Percentiles rank a stretch among this genome's conserved stretches.
These are phyloP conservation scores for Drosophila falleni DNA, from an alignment of 2,888 invertebrate genomes.

Conservation along the genomic window DNA sequence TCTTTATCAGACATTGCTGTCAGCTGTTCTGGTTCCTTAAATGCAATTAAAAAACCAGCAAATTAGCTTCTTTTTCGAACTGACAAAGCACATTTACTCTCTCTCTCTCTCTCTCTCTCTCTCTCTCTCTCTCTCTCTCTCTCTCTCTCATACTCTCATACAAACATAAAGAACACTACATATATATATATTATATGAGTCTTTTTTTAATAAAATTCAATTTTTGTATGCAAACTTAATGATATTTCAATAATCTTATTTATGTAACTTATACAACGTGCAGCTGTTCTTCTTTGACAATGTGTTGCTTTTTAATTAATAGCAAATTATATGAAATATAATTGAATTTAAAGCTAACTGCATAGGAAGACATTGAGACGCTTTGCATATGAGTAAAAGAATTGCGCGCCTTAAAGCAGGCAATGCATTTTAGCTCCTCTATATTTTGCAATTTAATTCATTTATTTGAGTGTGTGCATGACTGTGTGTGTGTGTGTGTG, in stretches of 20 bases:
- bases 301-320: constrained; percentile 65
- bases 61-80: not conserved
- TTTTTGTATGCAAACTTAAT: not conserved
- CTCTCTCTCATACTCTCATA: not conserved
- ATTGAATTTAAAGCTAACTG: constrained; percentile 43
- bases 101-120: too few species aligned
- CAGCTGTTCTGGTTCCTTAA: constrained; percentile 28
- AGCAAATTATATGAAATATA: constrained; percentile 45
- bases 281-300: constrained; percentile 27
- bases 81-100: not conserved
- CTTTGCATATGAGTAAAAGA: constrained; percentile 11
- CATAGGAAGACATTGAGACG: constrained; percentile 17
- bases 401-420: constrained; percentile 36
- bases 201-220: not conserved
- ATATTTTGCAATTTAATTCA: constrained; percentile 49
- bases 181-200: not conserved
- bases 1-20: constrained; percentile 10
- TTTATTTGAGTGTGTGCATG: constrained; percentile 27
- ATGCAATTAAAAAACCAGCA: constrained; percentile 34
- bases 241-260: too few species aligned
- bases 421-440: constrained; percentile 11
- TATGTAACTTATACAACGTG: not conserved
- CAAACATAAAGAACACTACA: not conserved
- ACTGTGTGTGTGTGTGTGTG: constrained; percentile 12
- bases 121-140: not conserved